Conservation (phyloP, 2,113 vertebrate genomes). For the Monopterus albus region DNA sequence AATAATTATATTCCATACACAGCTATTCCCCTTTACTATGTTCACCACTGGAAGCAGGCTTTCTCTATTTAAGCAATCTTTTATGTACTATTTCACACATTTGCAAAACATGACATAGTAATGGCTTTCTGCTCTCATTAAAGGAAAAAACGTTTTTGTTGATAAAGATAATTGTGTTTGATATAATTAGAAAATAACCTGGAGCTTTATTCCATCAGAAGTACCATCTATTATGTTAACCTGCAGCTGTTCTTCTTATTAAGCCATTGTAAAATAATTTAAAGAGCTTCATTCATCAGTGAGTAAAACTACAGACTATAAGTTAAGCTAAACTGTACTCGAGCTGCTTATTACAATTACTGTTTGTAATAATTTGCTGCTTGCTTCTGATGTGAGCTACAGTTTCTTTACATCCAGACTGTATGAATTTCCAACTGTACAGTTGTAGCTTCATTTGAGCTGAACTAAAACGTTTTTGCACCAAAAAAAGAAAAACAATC, state of each 20-base stretch:
- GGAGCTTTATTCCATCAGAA: conserved; percentile 4
- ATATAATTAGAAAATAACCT: neutral
- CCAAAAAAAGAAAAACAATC: neutral
- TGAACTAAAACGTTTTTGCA: neutral
- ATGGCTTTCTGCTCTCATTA: neutral
- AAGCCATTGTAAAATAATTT: neutral
- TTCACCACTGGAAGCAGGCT: neutral
- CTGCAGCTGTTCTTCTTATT: neutral
- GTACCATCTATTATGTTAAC: neutral
- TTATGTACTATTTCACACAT: neutral
- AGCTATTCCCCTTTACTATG: neutral
- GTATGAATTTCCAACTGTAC: neutral
- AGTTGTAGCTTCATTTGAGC: neutral
- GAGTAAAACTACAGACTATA: neutral
- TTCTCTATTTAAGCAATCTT: neutral
- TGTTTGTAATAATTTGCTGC: neutral
- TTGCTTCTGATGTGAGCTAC: neutral
- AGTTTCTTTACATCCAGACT: neutral
- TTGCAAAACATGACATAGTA: neutral
- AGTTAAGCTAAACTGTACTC: neutral
- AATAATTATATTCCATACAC: neutral
- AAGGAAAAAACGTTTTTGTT: neutral
- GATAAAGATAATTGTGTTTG: conserved; percentile 13
- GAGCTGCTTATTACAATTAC: neutral
- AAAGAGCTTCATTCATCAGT: conserved; percentile 7